A percentile compares a stretch with the other conserved stretches of the same genome.
phyloP scores from a whole-genome alignment of 2,888 invertebrate genomes.

The Andrena bucephala region DNA sequence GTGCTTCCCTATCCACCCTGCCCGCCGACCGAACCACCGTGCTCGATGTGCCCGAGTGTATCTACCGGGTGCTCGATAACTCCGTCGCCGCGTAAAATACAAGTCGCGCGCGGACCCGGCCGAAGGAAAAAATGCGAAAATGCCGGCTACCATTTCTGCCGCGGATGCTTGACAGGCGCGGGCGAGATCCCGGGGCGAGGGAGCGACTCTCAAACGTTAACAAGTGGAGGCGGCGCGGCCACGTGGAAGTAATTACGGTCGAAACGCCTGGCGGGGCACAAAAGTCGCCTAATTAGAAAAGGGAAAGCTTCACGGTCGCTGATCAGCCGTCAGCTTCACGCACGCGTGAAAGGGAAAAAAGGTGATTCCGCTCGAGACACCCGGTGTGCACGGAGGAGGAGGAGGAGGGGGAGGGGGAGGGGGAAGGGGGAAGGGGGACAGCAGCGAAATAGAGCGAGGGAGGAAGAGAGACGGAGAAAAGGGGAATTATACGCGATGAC shows the following conservation, averaged over 20 bases:
- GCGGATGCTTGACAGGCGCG: too few species aligned
- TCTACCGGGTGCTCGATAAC: constrained; percentile 47
- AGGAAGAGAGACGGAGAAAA: constrained; percentile 31
- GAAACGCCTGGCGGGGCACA: constrained; percentile 6
- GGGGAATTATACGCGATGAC: constrained; percentile 58
- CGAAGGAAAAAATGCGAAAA: background rate
- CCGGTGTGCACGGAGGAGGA: constrained; percentile 44
- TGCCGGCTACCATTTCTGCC: too few species aligned
- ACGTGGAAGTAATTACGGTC: constrained; percentile 1
- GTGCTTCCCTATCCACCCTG: constrained; percentile 16
- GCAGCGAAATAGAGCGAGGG: constrained; percentile 31
- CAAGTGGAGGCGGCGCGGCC: background rate
- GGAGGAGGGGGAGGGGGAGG: too few species aligned
- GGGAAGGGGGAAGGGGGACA: too few species aligned
- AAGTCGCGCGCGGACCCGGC: background rate
- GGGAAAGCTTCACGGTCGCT: constrained; percentile 9
- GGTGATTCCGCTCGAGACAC: constrained; percentile 46
- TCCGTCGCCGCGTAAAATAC: background rate
- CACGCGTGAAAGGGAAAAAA: constrained; percentile 3
- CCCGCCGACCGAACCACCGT: constrained; percentile 48
- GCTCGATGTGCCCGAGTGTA: constrained; percentile 12
- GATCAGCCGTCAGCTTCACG: background rate
- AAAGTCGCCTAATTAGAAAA: constrained; percentile 13
- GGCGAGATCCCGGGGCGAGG: too few species aligned
- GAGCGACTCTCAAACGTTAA: background rate